phyloP scores from a whole-genome alignment of 2,113 vertebrate genomes.

The Plecotus auritus region DNA sequence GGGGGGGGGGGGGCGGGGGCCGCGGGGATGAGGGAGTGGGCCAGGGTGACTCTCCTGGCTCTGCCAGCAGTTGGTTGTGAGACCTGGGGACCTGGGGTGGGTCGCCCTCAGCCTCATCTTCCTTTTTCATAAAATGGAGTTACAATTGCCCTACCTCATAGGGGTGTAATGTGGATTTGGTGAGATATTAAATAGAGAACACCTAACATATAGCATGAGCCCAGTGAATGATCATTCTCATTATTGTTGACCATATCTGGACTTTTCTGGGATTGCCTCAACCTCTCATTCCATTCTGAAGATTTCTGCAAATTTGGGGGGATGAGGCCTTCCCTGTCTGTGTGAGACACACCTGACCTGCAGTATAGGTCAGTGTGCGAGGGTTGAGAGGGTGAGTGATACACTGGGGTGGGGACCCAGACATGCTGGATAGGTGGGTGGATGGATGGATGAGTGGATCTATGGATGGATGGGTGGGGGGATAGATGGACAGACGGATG shows the following conservation, averaged over 20 bases:
- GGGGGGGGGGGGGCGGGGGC: rapidly evolving
- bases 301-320: background rate
- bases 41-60: background rate
- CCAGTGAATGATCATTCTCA: background rate
- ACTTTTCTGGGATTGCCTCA: background rate
- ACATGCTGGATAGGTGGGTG: background rate
- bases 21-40: background rate
- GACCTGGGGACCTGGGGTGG: no score
- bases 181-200: background rate
- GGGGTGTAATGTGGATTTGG: background rate
- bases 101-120: background rate
- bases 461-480: background rate
- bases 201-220: background rate
- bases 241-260: background rate
- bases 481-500: background rate
- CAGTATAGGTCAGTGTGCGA: background rate
- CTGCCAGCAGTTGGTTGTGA: background rate
- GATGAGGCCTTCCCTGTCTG: background rate
- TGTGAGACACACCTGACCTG: background rate
- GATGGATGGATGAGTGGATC: background rate
- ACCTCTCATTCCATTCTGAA: background rate
- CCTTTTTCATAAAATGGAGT: background rate
- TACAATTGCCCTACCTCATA: background rate
- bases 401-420: background rate
- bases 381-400: background rate